A percentile compares a stretch with the other conserved stretches of the same genome.
phyloP scores from a whole-genome alignment of 1,140 invertebrate species.

The Drosophila kurseongensis region DNA sequence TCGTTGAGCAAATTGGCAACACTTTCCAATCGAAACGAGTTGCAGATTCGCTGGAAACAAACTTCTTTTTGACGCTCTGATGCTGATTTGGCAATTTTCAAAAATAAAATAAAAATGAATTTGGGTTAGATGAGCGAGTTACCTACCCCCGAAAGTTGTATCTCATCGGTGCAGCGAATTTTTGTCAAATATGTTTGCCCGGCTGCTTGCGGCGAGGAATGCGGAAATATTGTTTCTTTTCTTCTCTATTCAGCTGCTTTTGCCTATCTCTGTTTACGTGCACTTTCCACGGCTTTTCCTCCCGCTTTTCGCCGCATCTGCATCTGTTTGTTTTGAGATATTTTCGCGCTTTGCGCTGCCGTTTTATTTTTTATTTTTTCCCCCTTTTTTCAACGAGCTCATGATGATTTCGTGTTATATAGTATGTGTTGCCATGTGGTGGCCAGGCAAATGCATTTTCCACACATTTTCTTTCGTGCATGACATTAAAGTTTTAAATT shows the following conservation, averaged over 20 bases:
- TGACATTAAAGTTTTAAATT: constrained; percentile 83
- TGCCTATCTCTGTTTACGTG: constrained; percentile 55
- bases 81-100: constrained; percentile 21
- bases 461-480: constrained; percentile 70
- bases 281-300: constrained; percentile 60
- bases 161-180: constrained; percentile 43
- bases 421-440: constrained; percentile 43
- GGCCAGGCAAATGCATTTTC: constrained; percentile 38
- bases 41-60: constrained; percentile 33
- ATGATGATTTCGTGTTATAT: constrained; percentile 46
- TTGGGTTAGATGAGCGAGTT: constrained; percentile 46
- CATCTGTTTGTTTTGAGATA: constrained; percentile 52
- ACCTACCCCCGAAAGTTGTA: constrained; percentile 10
- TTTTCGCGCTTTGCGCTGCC: constrained; percentile 49
- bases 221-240: constrained; percentile 69
- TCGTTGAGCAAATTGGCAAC: constrained; percentile 76
- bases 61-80: constrained; percentile 7
- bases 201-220: constrained; percentile 51
- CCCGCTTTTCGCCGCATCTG: constrained; percentile 30
- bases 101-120: constrained; percentile 38
- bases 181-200: constrained; percentile 72
- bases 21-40: constrained; percentile 77
- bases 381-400: constrained; percentile 41
- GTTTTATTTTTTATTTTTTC: constrained; percentile 29
- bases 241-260: constrained; percentile 31